These are phyloP conservation scores for Agonopterix heracliana DNA, from an alignment of 2,888 invertebrate genomes.

Conservation along the genomic window DNA sequence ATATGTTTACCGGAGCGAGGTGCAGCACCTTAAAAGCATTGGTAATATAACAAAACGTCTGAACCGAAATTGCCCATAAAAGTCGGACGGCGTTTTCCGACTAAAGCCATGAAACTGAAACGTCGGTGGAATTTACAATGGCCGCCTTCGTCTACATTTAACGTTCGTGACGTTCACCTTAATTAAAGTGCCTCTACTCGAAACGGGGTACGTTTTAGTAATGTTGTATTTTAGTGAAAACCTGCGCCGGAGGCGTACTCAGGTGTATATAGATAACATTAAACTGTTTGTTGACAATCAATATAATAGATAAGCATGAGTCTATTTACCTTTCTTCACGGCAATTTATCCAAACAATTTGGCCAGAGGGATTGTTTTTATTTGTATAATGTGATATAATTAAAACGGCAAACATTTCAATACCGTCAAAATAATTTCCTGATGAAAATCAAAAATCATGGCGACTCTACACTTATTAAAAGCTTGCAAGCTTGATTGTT, in stretches of 20 bases:
- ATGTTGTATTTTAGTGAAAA: conserved; percentile 10
- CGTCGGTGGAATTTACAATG: conserved; percentile 72
- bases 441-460: too few relatives aligned
- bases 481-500: too few relatives aligned
- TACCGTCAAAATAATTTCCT: too few relatives aligned
- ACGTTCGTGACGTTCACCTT: conserved; percentile 67
- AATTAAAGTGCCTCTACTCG: conserved; percentile 61
- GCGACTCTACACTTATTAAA: too few relatives aligned
- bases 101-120: conserved; percentile 75
- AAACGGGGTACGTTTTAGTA: conserved; percentile 5
- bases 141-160: conserved; percentile 67
- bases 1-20: conserved; percentile 71
- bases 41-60: conserved; percentile 77
- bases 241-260: neutral
- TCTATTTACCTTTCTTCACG: too few relatives aligned
- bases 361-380: too few relatives aligned
- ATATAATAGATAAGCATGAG: too few relatives aligned
- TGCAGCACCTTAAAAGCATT: conserved; percentile 76
- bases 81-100: conserved; percentile 73
- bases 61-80: conserved; percentile 77
- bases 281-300: too few relatives aligned
- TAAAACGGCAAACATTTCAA: too few relatives aligned
- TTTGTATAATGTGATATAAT: too few relatives aligned
- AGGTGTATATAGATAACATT: too few relatives aligned
- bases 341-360: too few relatives aligned